Evolutionary conservation across 2,888 invertebrate species (phyloP).

Genomic region (Clitarchus hookeri): DNA sequence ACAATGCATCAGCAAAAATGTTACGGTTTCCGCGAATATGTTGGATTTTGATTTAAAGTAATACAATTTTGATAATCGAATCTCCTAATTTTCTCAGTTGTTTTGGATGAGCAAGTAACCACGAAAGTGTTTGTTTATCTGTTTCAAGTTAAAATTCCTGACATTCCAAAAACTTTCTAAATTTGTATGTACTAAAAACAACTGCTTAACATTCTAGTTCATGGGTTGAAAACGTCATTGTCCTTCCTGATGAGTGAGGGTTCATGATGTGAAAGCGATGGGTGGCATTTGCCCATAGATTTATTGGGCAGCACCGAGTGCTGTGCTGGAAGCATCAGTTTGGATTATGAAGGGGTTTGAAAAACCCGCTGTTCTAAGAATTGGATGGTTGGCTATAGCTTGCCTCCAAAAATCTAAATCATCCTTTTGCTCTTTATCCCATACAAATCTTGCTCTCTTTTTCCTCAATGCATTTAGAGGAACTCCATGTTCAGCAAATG

Average conservation of each 20-base stretch:
- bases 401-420: not conserved
- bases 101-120: not conserved
- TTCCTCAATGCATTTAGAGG: too few species aligned
- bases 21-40: not conserved
- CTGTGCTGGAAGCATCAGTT: not conserved
- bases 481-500: too few species aligned
- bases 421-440: not conserved
- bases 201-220: not conserved
- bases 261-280: not conserved
- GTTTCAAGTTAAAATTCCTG: not conserved
- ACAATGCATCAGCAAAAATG: not conserved
- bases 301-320: not conserved
- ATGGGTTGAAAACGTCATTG: not conserved
- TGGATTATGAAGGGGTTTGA: not conserved
- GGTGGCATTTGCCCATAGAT: not conserved
- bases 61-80: not conserved
- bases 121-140: not conserved
- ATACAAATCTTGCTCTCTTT: not conserved
- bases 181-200: not conserved
- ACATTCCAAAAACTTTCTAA: not conserved
- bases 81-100: not conserved
- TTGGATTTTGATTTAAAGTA: not conserved
- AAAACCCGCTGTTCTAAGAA: not conserved
- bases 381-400: not conserved
- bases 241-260: not conserved